phyloP scores from a whole-genome alignment of 2,797 vertebrate genomes.

The Monodelphis domestica region DNA sequence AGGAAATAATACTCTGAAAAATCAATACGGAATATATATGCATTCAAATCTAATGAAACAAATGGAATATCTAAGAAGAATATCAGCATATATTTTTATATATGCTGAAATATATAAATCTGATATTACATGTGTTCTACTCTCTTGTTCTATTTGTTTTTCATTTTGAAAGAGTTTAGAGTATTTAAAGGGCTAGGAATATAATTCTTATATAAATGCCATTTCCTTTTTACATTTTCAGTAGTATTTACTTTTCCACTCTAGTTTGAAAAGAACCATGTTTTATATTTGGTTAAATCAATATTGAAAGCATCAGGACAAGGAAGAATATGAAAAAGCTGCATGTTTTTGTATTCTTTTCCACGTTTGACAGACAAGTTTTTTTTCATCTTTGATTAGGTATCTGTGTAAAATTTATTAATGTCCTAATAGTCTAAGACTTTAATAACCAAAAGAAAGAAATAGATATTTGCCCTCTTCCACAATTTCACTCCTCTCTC shows the following conservation, averaged over 20 bases:
- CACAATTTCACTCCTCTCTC: background rate
- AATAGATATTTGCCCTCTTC: background rate
- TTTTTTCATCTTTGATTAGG: background rate
- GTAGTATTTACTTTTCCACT: background rate
- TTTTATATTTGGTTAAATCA: background rate
- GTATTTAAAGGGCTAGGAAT: background rate
- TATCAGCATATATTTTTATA: constrained; percentile 12
- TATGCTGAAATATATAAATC: constrained; percentile 33
- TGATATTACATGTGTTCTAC: constrained; percentile 17
- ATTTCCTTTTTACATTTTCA: background rate
- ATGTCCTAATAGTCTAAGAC: background rate
- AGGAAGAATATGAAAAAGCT: background rate
- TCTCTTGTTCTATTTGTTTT: background rate
- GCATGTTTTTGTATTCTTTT: background rate
- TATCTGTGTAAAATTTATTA: background rate
- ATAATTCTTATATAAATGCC: background rate
- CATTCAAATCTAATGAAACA: background rate
- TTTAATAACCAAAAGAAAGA: background rate
- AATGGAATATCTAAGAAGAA: background rate
- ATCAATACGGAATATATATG: background rate
- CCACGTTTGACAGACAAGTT: background rate
- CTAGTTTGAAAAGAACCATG: background rate
- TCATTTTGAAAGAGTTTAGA: constrained; percentile 39
- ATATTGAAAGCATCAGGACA: background rate
- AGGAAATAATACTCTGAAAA: background rate